Conservation (phyloP, 2,888 invertebrate species). For the Dasysyrphus albostriatus region DNA sequence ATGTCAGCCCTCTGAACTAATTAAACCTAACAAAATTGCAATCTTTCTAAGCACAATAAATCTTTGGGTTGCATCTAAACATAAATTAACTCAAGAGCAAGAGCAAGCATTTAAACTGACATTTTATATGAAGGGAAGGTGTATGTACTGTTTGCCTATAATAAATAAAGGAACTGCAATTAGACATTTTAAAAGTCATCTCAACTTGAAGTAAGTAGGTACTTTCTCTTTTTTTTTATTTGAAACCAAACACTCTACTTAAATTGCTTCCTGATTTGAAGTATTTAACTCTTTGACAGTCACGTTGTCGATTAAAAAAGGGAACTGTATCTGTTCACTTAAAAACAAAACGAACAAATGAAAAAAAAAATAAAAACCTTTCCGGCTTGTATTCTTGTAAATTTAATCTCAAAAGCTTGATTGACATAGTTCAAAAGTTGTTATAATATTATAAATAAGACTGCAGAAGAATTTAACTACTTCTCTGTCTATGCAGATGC, state of each 20-base stretch:
- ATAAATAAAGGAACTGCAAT: neutral
- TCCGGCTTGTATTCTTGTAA: slow-evolving; percentile 31
- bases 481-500: neutral
- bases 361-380: slow-evolving; percentile 28
- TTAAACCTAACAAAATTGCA: neutral
- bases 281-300: slow-evolving; percentile 59
- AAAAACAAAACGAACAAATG: neutral
- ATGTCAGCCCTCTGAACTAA: neutral
- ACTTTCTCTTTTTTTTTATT: slow-evolving; percentile 27
- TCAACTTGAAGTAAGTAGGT: neutral
- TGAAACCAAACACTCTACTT: slow-evolving; percentile 51
- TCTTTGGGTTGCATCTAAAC: neutral
- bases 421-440: slow-evolving; percentile 56
- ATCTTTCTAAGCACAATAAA: neutral
- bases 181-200: slow-evolving; percentile 16
- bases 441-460: neutral
- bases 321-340: slow-evolving; percentile 1
- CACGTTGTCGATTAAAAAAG: slow-evolving; percentile 44
- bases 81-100: neutral
- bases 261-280: slow-evolving; percentile 61
- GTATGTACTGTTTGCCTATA: neutral
- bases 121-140: neutral
- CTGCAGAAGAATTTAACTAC: slow-evolving; percentile 17
- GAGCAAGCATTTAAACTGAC: neutral
- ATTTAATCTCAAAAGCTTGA: slow-evolving; percentile 42